Percentiles rank a stretch among this genome's conserved stretches.
Conservation (phyloP, 2,113 vertebrate species). For the Corythaixoides concolor region DNA sequence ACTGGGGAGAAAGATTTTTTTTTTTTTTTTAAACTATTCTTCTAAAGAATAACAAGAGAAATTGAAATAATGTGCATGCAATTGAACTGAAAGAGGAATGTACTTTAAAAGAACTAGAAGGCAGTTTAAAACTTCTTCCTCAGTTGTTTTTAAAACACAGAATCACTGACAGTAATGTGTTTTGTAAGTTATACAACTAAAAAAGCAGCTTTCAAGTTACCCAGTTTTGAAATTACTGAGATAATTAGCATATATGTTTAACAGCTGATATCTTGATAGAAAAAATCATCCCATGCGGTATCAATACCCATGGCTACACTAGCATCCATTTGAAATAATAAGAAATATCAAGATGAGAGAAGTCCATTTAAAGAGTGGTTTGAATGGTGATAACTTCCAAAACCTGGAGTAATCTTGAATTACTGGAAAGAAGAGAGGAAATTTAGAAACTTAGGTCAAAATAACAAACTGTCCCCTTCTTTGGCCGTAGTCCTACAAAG, state of each 20-base stretch:
- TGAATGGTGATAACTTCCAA: not conserved
- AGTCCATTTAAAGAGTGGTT: not conserved
- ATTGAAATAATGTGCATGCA: not conserved
- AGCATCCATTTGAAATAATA: not conserved
- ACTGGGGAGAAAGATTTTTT: not conserved
- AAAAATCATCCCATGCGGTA: not conserved
- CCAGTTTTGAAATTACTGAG: not conserved
- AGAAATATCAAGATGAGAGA: not conserved
- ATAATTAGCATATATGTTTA: not conserved
- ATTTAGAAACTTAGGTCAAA: not conserved
- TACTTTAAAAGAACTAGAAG: not conserved
- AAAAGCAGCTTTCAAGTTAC: not conserved
- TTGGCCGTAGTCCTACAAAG: not conserved
- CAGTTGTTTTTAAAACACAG: not conserved
- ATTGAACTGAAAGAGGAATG: not conserved
- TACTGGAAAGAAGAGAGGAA: not conserved
- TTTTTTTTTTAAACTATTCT: not conserved
- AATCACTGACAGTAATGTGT: not conserved
- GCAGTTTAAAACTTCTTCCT: not conserved
- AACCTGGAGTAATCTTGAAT: not conserved
- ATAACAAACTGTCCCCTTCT: not conserved
- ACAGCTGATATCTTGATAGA: not conserved
- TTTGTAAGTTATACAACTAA: not conserved
- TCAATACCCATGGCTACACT: not conserved
- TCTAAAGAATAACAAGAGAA: not conserved